Evolutionary conservation across 2,888 invertebrate genomes (phyloP).

Genomic region (Drosophila kanekoi): DNA sequence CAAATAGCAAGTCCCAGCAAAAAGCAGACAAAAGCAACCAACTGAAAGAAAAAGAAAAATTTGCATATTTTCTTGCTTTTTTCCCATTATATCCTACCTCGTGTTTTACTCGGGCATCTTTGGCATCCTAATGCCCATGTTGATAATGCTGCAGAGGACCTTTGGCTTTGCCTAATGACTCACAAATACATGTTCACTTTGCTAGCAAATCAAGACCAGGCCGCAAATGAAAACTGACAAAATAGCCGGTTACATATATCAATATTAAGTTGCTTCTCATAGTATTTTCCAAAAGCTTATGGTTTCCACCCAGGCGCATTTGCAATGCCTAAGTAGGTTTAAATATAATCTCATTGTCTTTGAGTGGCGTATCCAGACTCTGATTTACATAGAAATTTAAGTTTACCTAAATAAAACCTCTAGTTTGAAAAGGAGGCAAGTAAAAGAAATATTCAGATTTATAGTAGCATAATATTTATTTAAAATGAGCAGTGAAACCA

Average conservation of each 20-base stretch:
- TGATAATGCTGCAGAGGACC: constrained; percentile 56
- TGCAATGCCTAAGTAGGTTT: constrained; percentile 12
- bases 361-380: not conserved
- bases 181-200: constrained; percentile 42
- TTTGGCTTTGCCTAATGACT: constrained; percentile 70
- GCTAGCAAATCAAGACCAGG: constrained; percentile 33
- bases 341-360: constrained; percentile 6
- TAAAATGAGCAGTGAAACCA: no score
- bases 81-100: constrained; percentile 18
- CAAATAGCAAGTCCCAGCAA: constrained; percentile 56
- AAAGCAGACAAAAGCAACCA: constrained; percentile 34
- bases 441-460: not conserved
- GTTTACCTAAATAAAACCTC: not conserved
- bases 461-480: no score
- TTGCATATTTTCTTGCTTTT: constrained; percentile 59
- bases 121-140: constrained; percentile 28
- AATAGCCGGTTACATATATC: constrained; percentile 20
- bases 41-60: constrained; percentile 47
- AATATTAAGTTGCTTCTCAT: constrained; percentile 11
- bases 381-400: constrained; percentile 5
- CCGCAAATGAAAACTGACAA: constrained; percentile 40
- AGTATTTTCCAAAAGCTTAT: constrained; percentile 7
- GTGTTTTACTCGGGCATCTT: constrained; percentile 22
- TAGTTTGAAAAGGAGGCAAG: not conserved
- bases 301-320: not conserved